Conservation (phyloP, 2,113 vertebrate genomes). For the Chaetops frenatus region DNA sequence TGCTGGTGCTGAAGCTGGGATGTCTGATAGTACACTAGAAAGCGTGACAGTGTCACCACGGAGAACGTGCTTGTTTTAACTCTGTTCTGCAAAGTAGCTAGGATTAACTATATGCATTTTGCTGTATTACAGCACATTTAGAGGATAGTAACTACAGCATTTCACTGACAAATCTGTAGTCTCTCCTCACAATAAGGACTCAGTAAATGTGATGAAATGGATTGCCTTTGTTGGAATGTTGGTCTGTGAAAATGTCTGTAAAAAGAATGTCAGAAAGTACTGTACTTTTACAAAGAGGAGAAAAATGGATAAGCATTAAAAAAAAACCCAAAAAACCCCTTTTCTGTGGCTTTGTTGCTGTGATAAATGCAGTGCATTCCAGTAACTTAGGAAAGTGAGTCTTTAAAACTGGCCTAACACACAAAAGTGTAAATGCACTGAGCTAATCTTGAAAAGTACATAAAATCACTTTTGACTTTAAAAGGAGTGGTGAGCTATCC, state of each 20-base stretch:
- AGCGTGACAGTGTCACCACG: accelerated
- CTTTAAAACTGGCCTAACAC: background rate
- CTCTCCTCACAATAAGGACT: background rate
- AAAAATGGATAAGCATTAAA: background rate
- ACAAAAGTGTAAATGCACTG: background rate
- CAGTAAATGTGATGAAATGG: background rate
- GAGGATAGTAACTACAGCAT: background rate
- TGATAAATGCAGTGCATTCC: constrained; percentile 5
- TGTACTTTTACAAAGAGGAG: background rate
- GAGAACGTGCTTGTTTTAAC: background rate
- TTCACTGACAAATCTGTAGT: background rate
- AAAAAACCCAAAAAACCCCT: background rate
- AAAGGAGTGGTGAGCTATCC: background rate
- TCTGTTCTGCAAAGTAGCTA: background rate
- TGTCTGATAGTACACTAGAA: background rate
- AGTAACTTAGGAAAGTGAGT: background rate
- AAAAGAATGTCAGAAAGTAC: constrained; percentile 23
- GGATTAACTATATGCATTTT: background rate
- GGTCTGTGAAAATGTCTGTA: background rate
- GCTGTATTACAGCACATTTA: background rate
- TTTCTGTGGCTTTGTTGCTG: background rate
- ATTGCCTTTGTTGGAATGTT: background rate
- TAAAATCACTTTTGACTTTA: background rate
- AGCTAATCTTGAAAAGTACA: background rate
- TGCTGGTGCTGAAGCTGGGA: background rate